Evolutionary conservation across 2,113 vertebrate species (phyloP), one percentile per base, ranked within the genome.

Genomic region (Corythornis vintsioides): DNA sequence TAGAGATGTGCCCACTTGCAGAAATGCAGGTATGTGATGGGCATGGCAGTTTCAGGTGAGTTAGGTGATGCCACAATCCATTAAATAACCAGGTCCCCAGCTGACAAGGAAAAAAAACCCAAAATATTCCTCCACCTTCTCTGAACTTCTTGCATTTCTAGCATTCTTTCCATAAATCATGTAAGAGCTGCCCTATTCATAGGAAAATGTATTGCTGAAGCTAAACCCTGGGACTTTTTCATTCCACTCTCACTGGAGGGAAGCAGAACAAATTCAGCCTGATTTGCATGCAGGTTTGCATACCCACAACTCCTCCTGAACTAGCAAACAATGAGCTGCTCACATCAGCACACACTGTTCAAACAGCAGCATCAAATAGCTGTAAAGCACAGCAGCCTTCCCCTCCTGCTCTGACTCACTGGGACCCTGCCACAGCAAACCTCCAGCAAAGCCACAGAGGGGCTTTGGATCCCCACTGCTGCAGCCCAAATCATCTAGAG

Each of bases 211-310:
- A n/a, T 25, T 71, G 72, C 69, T 85, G 89, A 89, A 89, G 72
- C 48, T 86, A 71, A 90, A 92, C 60, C 10, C 56, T 83, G 29
- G 13, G 13, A 11, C 0, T 3, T 50, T 66, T 82, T 4, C 38
- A 29, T 43, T 77, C 40, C 35, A 25, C 15, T 83, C 48, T 86
- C 57, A 91, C 63, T 97, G 90, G 78, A 93, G 65, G 48, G 25
- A 82, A 88, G 60, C 43, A 60, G 71, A 83, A 84, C 89, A 88
- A 93, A 96, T 94, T 52, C 61, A 86, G 31, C 29, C 83, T 52
- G 33, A 83, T 97, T 97, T 97, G 96, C 96, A 92, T 97, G 56
- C 38, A 72, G 24, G 82, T 97, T 96, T 97, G 95, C 96, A 97
- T 97, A 89, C 38, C 79, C 64, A 91, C 91, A 90, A 50, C 67